Base-by-base conservation (phyloP, 2,888 invertebrate genomes). In the Scaptomyza polygonia region DNA sequence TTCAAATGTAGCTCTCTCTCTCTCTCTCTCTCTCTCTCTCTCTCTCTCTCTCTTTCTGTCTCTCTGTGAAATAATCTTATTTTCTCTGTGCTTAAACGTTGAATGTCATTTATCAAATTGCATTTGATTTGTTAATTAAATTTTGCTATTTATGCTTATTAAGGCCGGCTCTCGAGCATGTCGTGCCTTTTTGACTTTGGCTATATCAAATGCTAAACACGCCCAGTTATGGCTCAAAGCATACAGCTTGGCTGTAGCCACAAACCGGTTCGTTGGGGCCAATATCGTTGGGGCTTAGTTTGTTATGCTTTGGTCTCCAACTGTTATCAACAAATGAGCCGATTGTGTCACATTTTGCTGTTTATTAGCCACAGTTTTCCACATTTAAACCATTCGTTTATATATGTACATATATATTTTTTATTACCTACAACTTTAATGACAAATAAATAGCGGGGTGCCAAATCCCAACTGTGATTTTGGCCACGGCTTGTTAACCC, bases 61-160 rank as follows among this genome's bases (percentile, higher is more conserved):
- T n/a, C 42, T 65, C 52, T 5, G 11, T 36, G 42, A 12, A 36
- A 36, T 14, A 7, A 36, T 36, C 36, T 45, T n/a, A 21, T 8
- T 39, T 14, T 49, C 44, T 14, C 45, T 45, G 51, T 14, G 65
- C 66, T 51, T 40, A 47, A 65, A 18, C 25, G 51, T 30, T 47
- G 39, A 36, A 56, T 70, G 67, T 79, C 73, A 76, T 82, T 85
- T 82, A 86, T 88, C 75, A 88, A 77, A 79, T 86, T 77, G 86
- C 84, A 70, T 88, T 88, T 86, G 88, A 84, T 84, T 84, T 86
- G 88, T 86, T 88, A 84, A 84, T 84, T 84, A 80, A 84, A 86
- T 86, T 79, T 73, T 72, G n/a, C 67, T 78, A 81, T 82, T 82
- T 86, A 86, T 86, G 86, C 80, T 81, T 86, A 86, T 84, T 86